These are phyloP conservation scores for Campoplex capitator DNA, from an alignment of 2,888 invertebrate species.

Conservation along the genomic window DNA sequence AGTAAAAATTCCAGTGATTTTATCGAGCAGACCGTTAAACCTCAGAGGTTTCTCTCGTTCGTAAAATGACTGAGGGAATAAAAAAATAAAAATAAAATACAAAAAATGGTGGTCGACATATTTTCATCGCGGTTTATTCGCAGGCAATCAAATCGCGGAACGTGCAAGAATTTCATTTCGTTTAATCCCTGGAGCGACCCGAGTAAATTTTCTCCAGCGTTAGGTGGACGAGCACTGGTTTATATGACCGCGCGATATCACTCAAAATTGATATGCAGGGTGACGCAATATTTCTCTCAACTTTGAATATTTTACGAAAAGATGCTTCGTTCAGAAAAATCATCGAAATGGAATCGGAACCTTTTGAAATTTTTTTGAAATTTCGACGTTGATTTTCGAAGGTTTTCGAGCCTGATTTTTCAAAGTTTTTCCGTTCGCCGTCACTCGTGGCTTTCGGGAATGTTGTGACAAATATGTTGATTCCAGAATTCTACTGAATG, in stretches of 20 bases:
- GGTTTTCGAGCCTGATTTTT: background rate
- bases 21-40: background rate
- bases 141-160: slow-evolving; percentile 1
- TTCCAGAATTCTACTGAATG: background rate
- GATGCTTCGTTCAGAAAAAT: background rate
- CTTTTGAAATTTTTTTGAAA: background rate
- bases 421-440: too few species aligned
- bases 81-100: background rate
- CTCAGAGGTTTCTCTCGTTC: background rate
- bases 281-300: background rate
- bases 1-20: background rate
- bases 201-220: background rate
- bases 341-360: background rate
- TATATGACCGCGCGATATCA: background rate
- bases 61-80: background rate
- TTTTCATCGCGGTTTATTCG: slow-evolving; percentile 3
- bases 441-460: too few species aligned
- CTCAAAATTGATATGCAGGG: slow-evolving; percentile 2
- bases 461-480: background rate
- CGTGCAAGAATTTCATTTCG: slow-evolving; percentile 14
- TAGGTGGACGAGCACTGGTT: background rate
- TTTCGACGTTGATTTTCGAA: background rate
- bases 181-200: background rate
- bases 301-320: background rate
- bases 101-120: background rate